phyloP scores from a whole-genome alignment of 2,113 vertebrate species.

The Sceloporus tristichus region DNA sequence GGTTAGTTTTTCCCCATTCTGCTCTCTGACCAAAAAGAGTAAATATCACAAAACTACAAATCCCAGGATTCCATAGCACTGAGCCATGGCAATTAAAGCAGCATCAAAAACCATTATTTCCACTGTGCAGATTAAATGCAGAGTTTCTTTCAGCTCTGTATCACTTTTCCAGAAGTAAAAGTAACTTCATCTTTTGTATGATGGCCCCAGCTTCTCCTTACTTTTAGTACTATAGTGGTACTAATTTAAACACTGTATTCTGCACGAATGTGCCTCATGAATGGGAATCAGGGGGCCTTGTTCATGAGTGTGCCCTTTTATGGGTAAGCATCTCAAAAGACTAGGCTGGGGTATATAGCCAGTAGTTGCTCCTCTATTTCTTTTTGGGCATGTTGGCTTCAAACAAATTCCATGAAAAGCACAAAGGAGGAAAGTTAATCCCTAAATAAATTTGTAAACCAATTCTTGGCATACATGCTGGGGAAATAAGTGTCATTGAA shows the following conservation, averaged over 20 bases:
- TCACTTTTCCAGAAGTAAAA: background rate
- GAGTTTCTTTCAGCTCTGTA: background rate
- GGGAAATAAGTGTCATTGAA: background rate
- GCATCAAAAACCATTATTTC: too few species aligned
- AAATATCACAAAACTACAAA: too few species aligned
- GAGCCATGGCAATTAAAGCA: too few species aligned
- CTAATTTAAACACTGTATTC: background rate
- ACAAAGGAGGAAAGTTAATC: background rate
- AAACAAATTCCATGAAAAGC: background rate
- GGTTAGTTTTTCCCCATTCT: slow-evolving; percentile 55
- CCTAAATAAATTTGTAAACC: background rate
- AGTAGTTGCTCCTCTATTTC: background rate
- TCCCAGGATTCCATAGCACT: too few species aligned
- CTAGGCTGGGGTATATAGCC: background rate
- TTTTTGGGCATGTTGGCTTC: background rate
- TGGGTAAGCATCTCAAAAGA: background rate
- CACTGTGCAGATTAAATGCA: too few species aligned
- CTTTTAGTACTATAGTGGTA: background rate
- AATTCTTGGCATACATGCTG: background rate
- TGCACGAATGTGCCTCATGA: background rate
- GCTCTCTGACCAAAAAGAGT: too few species aligned
- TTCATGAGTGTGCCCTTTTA: background rate
- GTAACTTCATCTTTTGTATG: background rate
- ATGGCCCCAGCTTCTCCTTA: background rate
- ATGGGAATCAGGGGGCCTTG: background rate